phyloP scores from a whole-genome alignment of 92 coral and sea anemone genomes.

The Hydrozoanthus gracilis region DNA sequence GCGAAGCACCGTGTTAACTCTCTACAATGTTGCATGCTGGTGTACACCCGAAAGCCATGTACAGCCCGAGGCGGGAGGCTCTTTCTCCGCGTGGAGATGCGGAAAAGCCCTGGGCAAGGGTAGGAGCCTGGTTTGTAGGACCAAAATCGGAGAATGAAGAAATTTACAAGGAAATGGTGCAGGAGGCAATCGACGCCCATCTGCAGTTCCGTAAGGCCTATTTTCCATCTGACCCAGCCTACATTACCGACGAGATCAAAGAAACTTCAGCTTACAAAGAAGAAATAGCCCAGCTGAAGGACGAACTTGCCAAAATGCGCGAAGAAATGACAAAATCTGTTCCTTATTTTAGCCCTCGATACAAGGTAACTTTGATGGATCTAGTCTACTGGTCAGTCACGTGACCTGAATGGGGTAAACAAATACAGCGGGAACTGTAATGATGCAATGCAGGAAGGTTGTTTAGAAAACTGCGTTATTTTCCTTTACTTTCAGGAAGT shows the following conservation, averaged over 20 bases:
- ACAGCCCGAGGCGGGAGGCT: conserved; percentile 14
- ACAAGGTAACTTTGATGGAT: conserved; percentile 65
- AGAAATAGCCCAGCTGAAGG: conserved; percentile 53
- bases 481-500: too few species aligned
- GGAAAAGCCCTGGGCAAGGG: conserved; percentile 41
- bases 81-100: conserved; percentile 35
- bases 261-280: conserved; percentile 59
- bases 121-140: conserved; percentile 64
- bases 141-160: conserved; percentile 60
- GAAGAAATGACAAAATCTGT: conserved; percentile 75
- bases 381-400: too few species aligned
- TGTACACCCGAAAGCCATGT: conserved; percentile 31
- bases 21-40: background rate
- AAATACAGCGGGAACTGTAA: too few species aligned
- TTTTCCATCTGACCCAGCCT: conserved; percentile 85
- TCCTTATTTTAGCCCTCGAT: conserved; percentile 86
- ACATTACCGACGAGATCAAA: conserved; percentile 70
- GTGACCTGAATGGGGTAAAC: too few species aligned
- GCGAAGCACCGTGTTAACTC: too few species aligned
- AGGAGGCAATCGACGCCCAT: conserved; percentile 45
- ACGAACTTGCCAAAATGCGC: conserved; percentile 64
- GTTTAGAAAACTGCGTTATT: too few species aligned
- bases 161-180: conserved; percentile 54
- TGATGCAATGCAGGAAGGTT: too few species aligned
- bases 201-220: conserved; percentile 53